Evolutionary conservation across 2,113 vertebrate species (phyloP).

Genomic region (Chaetorhynchus papuensis): DNA sequence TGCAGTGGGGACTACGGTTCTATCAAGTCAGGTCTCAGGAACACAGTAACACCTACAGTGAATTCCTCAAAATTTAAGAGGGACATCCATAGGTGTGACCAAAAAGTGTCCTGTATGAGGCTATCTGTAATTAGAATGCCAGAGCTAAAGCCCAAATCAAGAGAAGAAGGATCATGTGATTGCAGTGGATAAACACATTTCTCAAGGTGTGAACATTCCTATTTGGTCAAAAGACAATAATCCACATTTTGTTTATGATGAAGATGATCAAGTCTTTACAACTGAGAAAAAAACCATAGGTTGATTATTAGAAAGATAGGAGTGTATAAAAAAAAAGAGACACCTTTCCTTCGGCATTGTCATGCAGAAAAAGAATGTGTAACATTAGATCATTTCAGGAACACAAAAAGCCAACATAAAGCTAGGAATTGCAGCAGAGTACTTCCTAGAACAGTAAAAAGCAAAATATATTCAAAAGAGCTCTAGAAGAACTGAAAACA

Average conservation of each 20-base stretch:
- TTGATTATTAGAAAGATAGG: not conserved
- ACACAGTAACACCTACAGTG: not conserved
- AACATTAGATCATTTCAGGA: not conserved
- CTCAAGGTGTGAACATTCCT: not conserved
- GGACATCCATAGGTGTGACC: not conserved
- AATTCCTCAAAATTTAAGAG: not conserved
- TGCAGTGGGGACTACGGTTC: fast-evolving
- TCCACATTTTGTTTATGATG: not conserved
- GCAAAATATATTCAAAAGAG: not conserved
- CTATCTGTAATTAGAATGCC: not conserved
- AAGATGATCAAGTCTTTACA: not conserved
- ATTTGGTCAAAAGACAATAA: not conserved
- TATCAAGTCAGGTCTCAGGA: not conserved
- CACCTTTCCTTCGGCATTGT: not conserved
- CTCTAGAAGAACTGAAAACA: not conserved
- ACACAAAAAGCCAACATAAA: not conserved
- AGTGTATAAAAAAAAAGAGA: not conserved
- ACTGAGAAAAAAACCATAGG: not conserved
- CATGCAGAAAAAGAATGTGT: not conserved
- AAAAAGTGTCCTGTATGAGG: not conserved
- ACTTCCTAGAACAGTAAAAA: not conserved
- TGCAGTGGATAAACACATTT: not conserved
- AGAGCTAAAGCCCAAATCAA: not conserved
- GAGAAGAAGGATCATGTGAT: not conserved
- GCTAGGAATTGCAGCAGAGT: not conserved